Evolutionary conservation across 1,140 invertebrate species (phyloP).

Genomic region (Wiebesia pumilae): DNA sequence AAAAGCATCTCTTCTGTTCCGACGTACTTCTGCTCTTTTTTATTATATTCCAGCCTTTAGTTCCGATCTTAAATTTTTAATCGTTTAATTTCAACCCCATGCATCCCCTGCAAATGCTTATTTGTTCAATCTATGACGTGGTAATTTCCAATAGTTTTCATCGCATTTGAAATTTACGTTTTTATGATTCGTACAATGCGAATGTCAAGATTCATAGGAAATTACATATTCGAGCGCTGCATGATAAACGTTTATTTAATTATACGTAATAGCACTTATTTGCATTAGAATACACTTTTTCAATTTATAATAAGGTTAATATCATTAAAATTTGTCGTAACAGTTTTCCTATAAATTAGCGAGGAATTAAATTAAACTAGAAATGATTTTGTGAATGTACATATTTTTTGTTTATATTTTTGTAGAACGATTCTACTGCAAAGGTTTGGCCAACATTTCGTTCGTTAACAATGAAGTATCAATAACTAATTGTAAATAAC

Average conservation of each 20-base stretch:
- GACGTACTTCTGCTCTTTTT: not conserved
- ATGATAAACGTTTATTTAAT: not conserved
- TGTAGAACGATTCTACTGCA: too few species aligned
- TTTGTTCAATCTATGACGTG: not conserved
- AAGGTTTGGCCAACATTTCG: not conserved
- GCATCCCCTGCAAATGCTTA: not conserved
- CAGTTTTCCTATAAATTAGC: too few species aligned
- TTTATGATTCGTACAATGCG: not conserved
- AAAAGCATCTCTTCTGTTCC: not conserved
- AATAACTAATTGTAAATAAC: too few species aligned
- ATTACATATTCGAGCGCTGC: not conserved
- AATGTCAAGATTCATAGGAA: not conserved
- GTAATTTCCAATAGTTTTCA: not conserved
- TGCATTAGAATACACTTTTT: too few species aligned
- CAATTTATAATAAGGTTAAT: too few species aligned
- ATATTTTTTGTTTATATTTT: too few species aligned
- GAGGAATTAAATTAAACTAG: too few species aligned
- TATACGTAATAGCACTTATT: not conserved
- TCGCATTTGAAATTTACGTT: not conserved
- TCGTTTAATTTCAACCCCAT: conserved; percentile 22
- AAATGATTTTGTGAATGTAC: too few species aligned
- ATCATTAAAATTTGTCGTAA: too few species aligned
- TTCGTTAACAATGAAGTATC: too few species aligned
- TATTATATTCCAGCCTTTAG: not conserved
- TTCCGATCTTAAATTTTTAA: conserved; percentile 25